Base-by-base conservation (phyloP, 2,797 vertebrate genomes). In the Sylvilagus floridanus region DNA sequence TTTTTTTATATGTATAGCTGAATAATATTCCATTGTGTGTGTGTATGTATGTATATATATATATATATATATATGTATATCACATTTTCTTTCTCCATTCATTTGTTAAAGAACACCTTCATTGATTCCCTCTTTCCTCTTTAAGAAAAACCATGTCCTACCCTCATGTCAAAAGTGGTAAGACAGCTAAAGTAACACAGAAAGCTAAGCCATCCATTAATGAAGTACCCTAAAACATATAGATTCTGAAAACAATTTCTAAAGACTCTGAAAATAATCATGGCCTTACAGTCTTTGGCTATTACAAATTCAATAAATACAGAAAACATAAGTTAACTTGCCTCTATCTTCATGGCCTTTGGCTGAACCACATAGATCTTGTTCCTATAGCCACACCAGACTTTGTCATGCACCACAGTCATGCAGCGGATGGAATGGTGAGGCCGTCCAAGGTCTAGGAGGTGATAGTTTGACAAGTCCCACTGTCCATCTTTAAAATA, bases 341-440 rank as follows among this genome's bases (percentile, higher is more conserved):
- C 99, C 99, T 99, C 99, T 95, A 99, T 99, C 98, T 99, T 99
- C 99, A 99, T 99, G 97, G 99, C 99, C 98, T 99, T 99, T 79
- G 99, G 99, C 76, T 99, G 99, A 91, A 99, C 99, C 97, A 99
- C 99, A 47, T 99, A 99, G 97, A 99, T 99, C 98, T 99, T 99
- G 98, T 99, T 99, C 98, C 99, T 98, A 98, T 99, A 99, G 95
- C 99, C 99, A 92, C 99, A 99, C 99, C 99, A 99, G 97, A 99
- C 99, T 98, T 99, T 99, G 98, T 99, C 99, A 1, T 99, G 99
- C 1, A 99, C 99, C 63, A 99, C 99, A 1, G 99, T 99, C 99
- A 99, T 99, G 96, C 99, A 99, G 93, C 99, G 99, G 97, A 99
- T 99, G 0, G 99, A 99, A 98, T 99, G 99, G 96, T 99, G 99